A percentile compares a stretch with the other conserved stretches of the same genome.
Evolutionary conservation across 2,113 vertebrate species (phyloP).

Genomic region (Nycticebus coucang): DNA sequence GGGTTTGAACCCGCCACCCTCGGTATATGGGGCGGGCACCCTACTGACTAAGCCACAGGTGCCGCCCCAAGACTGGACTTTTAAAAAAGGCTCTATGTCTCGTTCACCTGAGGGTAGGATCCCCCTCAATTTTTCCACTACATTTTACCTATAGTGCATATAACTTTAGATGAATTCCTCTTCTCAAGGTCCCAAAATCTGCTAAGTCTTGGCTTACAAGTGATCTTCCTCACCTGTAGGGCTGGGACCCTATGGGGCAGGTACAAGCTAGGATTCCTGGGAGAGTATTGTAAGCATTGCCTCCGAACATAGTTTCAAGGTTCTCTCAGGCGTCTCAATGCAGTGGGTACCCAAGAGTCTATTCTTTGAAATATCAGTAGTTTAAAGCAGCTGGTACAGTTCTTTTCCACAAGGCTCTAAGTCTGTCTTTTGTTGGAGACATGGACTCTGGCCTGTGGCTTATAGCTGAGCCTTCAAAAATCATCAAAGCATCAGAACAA

Average conservation of each 20-base stretch:
- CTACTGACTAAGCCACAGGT: too few species aligned
- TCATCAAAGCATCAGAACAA: not conserved
- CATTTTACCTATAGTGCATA: not conserved
- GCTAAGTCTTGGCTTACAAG: not conserved
- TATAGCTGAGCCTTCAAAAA: not conserved
- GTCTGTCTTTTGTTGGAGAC: not conserved
- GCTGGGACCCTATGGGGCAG: not conserved
- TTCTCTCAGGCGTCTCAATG: not conserved
- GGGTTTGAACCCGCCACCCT: too few species aligned
- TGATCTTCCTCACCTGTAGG: not conserved
- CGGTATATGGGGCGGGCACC: too few species aligned
- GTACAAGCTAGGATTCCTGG: not conserved
- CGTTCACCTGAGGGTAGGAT: not conserved
- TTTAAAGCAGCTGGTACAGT: not conserved
- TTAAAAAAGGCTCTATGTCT: not conserved
- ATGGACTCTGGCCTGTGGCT: not conserved
- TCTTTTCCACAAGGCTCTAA: not conserved
- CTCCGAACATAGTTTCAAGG: not conserved
- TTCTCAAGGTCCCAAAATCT: not conserved
- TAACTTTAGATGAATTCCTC: not conserved
- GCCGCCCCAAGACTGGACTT: not conserved
- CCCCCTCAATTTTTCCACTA: not conserved
- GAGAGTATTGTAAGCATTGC: not conserved
- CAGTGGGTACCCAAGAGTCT: not conserved
- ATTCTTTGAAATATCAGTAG: not conserved